Evolutionary conservation across 2,888 invertebrate genomes (phyloP).

Genomic region (Plebejus argus): DNA sequence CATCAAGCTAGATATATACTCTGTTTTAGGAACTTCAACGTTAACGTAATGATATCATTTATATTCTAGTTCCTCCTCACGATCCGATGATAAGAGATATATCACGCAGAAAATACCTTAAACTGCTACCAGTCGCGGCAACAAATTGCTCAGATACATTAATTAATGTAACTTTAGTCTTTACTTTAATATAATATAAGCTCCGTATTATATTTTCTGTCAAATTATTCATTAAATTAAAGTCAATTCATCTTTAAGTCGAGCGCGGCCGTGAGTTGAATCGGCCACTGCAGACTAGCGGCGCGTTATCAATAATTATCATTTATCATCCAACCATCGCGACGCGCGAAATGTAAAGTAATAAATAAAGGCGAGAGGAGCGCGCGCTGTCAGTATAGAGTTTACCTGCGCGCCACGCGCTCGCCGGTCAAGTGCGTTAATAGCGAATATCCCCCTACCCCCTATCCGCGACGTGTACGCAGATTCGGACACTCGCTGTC

Average conservation of each 20-base stretch:
- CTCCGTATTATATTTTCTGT: too few species aligned
- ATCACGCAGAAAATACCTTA: background rate
- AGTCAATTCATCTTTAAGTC: background rate
- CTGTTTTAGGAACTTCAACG: background rate
- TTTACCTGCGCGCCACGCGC: conserved; percentile 62
- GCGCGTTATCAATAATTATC: background rate
- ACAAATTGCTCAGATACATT: background rate
- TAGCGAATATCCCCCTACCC: conserved; percentile 54
- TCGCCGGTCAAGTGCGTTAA: conserved; percentile 53
- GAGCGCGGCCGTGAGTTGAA: background rate
- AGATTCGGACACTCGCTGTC: conserved; percentile 53
- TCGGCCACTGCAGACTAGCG: background rate
- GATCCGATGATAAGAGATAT: background rate
- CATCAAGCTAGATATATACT: background rate
- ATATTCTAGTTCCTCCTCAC: conserved; percentile 18
- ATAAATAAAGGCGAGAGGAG: conserved; percentile 67
- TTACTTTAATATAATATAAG: too few species aligned
- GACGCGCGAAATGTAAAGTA: conserved; percentile 70
- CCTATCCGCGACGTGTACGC: conserved; percentile 47
- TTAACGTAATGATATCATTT: background rate
- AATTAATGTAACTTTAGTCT: too few species aligned
- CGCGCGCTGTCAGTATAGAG: conserved; percentile 74
- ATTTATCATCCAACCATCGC: conserved; percentile 51
- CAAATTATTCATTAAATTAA: too few species aligned
- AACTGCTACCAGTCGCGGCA: background rate